Base-by-base conservation (phyloP, 2,797 vertebrate genomes). In the Leptodactylus fallax region DNA sequence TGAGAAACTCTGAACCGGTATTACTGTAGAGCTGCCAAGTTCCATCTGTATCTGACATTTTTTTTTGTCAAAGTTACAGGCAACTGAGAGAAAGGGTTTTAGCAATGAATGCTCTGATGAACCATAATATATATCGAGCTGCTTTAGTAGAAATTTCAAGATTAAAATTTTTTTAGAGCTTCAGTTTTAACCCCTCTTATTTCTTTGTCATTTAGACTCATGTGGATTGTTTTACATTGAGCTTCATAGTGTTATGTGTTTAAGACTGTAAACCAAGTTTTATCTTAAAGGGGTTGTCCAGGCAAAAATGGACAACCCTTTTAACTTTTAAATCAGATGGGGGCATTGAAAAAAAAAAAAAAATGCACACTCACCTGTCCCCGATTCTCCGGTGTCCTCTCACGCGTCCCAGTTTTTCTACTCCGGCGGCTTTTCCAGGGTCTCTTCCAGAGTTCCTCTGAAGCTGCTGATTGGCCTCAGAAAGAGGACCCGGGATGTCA, bases 61-160 rank as follows among this genome's bases (percentile, higher is more conserved):
- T 77, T n/a, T 85, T 49, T 79, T 79, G 74, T 86, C 78, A 81
- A 80, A 80, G 83, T 85, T 76, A 74, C 83, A 85, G 56, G 71
- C 71, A 85, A 47, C 69, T 47, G 27, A 60, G 36, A 84, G 69
- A 84, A 76, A 76, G 56, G 71, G 27, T 63, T 86, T 86, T 86
- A 86, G 77, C 53, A 58, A 55, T 86, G 63, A 86, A 79, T 80
- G 85, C 85, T 86, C 85, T 86, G 49, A 86, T 86, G 85, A 80
- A 80, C 85, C 63, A 86, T 86, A 47, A 72, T 78, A 56, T 86
- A 16, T 86, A 56, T 86, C 27, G 63, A 76, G 83, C 61, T 23
- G 27, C 60, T 80, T 69, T 80, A 11, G 61, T 58, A 25, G 49
- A 80, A 69, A 45, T 79, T 21, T 80, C 25, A 56, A 56, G 63